Evolutionary conservation across 2,888 invertebrate genomes (phyloP).

Genomic region (Eristalis intricaria): DNA sequence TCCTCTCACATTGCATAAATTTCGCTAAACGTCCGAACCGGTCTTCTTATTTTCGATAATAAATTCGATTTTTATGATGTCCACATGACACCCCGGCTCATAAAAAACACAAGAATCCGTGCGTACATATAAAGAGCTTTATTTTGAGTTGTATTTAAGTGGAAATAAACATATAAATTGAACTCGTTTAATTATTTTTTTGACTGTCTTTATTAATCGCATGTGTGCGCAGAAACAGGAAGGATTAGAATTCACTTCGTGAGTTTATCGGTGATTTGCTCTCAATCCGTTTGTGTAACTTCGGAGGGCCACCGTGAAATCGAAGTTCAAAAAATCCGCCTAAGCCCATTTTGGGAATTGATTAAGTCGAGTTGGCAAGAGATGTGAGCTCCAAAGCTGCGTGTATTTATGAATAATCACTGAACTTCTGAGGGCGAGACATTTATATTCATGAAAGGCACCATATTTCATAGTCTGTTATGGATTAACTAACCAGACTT

Average conservation of each 20-base stretch:
- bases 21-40: background rate
- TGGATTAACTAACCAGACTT: background rate
- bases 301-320: background rate
- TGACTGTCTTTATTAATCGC: background rate
- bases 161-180: slow-evolving; percentile 1
- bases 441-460: background rate
- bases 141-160: background rate
- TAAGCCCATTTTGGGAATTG: too few species aligned
- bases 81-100: background rate
- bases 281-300: background rate
- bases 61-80: slow-evolving; percentile 2
- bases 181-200: background rate
- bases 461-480: background rate
- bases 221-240: background rate
- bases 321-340: background rate
- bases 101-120: background rate
- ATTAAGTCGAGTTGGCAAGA: background rate
- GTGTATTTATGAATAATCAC: background rate
- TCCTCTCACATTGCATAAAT: background rate
- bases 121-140: background rate
- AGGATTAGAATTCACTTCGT: background rate
- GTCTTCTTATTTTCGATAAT: background rate
- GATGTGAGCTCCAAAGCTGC: background rate
- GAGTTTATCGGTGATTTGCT: background rate
- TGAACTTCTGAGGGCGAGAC: background rate